phyloP scores from a whole-genome alignment of 2,797 vertebrate genomes.

The Avahi laniger region DNA sequence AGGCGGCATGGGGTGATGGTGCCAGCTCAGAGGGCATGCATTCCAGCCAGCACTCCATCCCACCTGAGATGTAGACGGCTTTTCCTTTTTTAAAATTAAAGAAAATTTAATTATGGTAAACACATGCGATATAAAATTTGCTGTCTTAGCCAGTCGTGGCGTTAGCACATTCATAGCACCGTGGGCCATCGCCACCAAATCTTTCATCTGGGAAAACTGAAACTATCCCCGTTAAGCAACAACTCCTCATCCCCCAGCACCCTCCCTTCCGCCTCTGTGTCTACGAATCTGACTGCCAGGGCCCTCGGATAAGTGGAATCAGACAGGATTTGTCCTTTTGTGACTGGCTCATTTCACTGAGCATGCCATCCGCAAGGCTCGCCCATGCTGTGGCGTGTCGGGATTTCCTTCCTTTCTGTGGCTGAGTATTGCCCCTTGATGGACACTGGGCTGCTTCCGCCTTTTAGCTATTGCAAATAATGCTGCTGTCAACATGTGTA shows the following conservation, averaged over 20 bases:
- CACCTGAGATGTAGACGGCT: background rate
- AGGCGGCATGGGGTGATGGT: background rate
- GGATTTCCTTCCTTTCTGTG: background rate
- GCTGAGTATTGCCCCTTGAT: too few species aligned
- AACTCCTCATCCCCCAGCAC: background rate
- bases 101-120: background rate
- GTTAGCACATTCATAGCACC: background rate
- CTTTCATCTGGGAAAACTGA: background rate
- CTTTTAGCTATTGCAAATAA: too few species aligned
- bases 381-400: background rate
- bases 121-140: background rate
- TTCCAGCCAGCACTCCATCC: background rate
- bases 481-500: background rate
- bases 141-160: background rate
- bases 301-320: too few species aligned
- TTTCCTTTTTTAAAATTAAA: background rate
- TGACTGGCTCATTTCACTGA: background rate
- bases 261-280: background rate
- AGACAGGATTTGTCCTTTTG: background rate
- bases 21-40: accelerated
- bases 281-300: background rate
- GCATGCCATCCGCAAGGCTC: background rate
- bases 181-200: background rate
- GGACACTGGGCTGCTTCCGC: background rate
- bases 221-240: background rate